phyloP scores from a whole-genome alignment of 2,113 vertebrate genomes.

The Strix aluco region DNA sequence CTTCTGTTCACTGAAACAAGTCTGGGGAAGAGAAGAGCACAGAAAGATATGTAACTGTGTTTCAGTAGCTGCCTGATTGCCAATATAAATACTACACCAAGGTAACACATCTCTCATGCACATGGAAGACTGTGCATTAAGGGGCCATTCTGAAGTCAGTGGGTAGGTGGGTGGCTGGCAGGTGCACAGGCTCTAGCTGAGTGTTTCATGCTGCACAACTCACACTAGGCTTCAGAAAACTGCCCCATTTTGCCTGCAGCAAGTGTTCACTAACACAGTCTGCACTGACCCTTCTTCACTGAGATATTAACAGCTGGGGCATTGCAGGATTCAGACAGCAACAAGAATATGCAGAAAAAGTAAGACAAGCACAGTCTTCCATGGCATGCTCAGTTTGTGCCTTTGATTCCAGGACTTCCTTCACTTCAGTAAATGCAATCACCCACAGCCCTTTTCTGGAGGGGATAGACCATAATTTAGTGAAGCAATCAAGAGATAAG shows the following conservation, averaged over 20 bases:
- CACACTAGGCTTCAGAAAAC: neutral
- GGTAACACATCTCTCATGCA: neutral
- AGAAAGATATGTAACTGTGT: neutral
- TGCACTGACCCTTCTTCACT: neutral
- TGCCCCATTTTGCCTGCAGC: neutral
- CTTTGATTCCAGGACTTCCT: neutral
- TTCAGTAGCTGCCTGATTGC: neutral
- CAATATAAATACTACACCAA: neutral
- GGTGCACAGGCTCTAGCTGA: neutral
- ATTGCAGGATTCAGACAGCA: neutral
- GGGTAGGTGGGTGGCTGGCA: neutral
- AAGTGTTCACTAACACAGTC: neutral
- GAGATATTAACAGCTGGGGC: neutral
- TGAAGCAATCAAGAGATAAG: neutral
- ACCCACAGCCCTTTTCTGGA: neutral
- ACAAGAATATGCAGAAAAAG: neutral
- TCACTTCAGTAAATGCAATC: neutral
- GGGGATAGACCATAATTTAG: neutral
- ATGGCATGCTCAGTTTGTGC: neutral
- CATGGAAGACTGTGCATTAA: neutral
- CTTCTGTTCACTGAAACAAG: conserved; percentile 85
- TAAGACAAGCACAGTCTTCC: neutral
- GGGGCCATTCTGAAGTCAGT: neutral
- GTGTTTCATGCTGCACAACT: neutral
- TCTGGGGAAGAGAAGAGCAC: conserved; percentile 62